Evolutionary conservation across 1,140 invertebrate species (phyloP), one percentile per base, ranked within the genome.

Genomic region (Zeugodacus cucurbitae): DNA sequence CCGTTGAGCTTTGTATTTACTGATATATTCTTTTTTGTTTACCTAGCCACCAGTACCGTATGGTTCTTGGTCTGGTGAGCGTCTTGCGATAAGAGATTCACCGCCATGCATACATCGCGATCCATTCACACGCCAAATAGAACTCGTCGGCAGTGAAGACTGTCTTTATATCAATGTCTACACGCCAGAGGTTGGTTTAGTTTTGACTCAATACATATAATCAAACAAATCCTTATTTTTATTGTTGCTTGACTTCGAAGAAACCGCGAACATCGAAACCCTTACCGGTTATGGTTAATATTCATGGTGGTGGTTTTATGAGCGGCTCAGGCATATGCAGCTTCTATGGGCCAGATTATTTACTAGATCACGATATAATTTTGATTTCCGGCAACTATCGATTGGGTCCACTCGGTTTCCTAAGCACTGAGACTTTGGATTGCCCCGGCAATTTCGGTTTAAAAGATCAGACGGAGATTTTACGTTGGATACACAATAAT

Each of bases 161-260:
- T 98, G 98, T 90, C 94, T 98, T 1, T 98, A 97, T 90, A 93
- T 98, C 0, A 98, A 98, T 91, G 96, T 98, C 11, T 98, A 97
- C 91, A 95, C 96, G 2, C 97, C 97, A 20, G 94, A 95, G 90
- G 95, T 95, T 90, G 89, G 86, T 92, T 88, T 20, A 54, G 4
- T 54, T 0, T 20, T 54, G 2, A 3, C 3, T 11, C 17, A 54
- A 17, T 54, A 54, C 48, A 2, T 48, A 29, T n/a, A 8, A 22
- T 62, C 26, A 8, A 17, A 67, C 14, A 74, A 74, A 41, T 74
- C 14, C 64, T 5, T 1, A 67, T 6, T 34, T 67, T 17, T 17
- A 41, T 29, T 32, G 29, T 37, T 22, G 1, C n/a, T 74, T 32
- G 26, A 8, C 34, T 74, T 7, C 17, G 34, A 74, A 74, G 67